Base-by-base conservation (phyloP, 2,888 invertebrate genomes). In the Odontocerum albicorne region DNA sequence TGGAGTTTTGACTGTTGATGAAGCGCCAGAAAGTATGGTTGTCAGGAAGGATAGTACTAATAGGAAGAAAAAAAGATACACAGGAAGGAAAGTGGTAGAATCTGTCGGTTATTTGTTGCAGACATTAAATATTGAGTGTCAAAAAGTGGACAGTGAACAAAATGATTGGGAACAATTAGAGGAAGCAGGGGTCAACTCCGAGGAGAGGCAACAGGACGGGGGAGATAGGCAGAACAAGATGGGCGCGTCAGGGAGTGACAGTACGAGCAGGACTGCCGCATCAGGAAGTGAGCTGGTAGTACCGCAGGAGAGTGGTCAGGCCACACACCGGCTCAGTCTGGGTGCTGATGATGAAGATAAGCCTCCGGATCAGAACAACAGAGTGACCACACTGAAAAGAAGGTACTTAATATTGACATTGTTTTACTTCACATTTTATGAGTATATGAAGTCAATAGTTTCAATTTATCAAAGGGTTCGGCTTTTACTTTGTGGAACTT, bases 41-140 rank as follows among this genome's bases (percentile, higher is more conserved):
- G 21, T 12, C 8, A 21, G 22, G 15, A 13, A 21, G 3, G 10
- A n/a, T 8, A n/a, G 21, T 10, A 6, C 20, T 1, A 43, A 40
- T 10, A 54, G 35, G 31, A 35, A 19, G 6, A 10, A 13, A 4
- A 40, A 43, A 3, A 40, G 27, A n/a, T 13, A 19, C 7, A 15
- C 20, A 15, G 17, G 31, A 31, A 46, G 21, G 8, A 72, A 64
- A 57, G 68, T 74, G 38, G 62, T 81, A 12, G 74, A 73, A 22
- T 83, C 83, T 39, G 81, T 85, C n/a, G 84, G 83, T 3, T 68
- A 75, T 21, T 67, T 84, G 21, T 67, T 84, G 62, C 77, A 81
- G 62, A 81, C 70, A 70, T 71, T 84, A 58, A 70, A 80, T 8
- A 73, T 80, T 67, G 76, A 74, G 22, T 4, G 20, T 16, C 2